Base-by-base conservation (phyloP, 2,888 invertebrate species). In the Lasioglossum figueresi region DNA sequence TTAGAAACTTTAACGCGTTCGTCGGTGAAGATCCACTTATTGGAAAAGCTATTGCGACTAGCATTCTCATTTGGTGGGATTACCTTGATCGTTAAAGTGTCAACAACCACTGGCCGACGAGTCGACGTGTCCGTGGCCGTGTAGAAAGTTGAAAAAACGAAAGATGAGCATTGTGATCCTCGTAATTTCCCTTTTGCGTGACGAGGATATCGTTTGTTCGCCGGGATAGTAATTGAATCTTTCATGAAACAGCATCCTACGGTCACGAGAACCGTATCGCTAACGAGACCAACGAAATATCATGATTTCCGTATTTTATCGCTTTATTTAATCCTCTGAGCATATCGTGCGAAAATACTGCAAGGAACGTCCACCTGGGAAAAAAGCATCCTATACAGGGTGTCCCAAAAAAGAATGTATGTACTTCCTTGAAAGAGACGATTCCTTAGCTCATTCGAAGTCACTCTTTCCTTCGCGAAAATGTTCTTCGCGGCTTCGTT, bases 141-240 rank as follows among this genome's bases (percentile, higher is more conserved):
- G 56, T 81, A 83, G 83, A 76, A 83, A 83, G 82, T 76, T 56
- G 76, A 82, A 73, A 52, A 76, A 76, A 6, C 31, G 19, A 31
- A 19, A n/a, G 72, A 56, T 59, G 14, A 27, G 52, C 37, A 52
- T 56, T 73, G 83, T 34, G 80, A 82, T 75, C 45, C n/a, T 27
- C 63, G 72, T 68, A 82, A 70, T 82, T 82, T 77, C 59, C 74
- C 82, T 77, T 59, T 82, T 74, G 77, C 83, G 73, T 70, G 82
- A 74, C 74, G 68, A 16, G n/a, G 43, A 66, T 66, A 80, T 59
- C 68, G 40, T 56, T n/a, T 27, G 43, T 68, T 66, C 48, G 31
- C 66, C 52, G n/a, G 43, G 40, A 31, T n/a, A 37, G 48, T 70
- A 75, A 84, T 82, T 74, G 45, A 40, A 70, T 80, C 45, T 74